Percentiles rank a stretch among this genome's conserved stretches.
Conservation (phyloP, 1,140 invertebrate species). For the Eupristina koningsbergeri region DNA sequence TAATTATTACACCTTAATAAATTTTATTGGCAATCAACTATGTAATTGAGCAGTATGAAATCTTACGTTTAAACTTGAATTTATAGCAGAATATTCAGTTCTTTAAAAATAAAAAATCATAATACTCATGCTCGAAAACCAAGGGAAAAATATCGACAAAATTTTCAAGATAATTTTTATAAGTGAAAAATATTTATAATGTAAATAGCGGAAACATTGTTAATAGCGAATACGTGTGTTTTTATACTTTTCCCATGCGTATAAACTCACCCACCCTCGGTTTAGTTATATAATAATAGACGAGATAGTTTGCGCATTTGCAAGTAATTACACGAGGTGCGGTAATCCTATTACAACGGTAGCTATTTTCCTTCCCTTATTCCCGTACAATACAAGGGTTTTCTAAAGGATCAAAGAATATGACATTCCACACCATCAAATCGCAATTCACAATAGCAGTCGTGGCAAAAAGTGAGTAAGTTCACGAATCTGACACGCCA, state of each 20-base stretch:
- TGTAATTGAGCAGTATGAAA: no score
- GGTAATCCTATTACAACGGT: slow-evolving; percentile 61
- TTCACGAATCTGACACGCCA: neutral
- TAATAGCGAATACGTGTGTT: neutral
- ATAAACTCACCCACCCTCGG: neutral
- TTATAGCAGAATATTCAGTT: no score
- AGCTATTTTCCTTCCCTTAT: slow-evolving; percentile 12
- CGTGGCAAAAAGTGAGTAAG: neutral
- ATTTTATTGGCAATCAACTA: no score
- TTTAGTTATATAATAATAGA: neutral
- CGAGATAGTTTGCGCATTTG: slow-evolving; percentile 52
- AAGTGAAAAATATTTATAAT: no score
- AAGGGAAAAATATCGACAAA: no score
- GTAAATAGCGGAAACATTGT: neutral
- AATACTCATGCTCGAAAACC: no score
- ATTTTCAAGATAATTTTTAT: no score
- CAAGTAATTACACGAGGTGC: slow-evolving; percentile 63
- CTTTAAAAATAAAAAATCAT: no score
- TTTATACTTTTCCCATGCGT: no score
- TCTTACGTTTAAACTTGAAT: no score
- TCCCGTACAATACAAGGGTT: neutral
- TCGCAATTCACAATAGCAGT: neutral
- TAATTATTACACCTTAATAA: no score
- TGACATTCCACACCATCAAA: slow-evolving; percentile 55
- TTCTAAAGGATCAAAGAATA: slow-evolving; percentile 63